Conservation (phyloP, 2,888 invertebrate genomes). For the Drosophila barbarae region DNA sequence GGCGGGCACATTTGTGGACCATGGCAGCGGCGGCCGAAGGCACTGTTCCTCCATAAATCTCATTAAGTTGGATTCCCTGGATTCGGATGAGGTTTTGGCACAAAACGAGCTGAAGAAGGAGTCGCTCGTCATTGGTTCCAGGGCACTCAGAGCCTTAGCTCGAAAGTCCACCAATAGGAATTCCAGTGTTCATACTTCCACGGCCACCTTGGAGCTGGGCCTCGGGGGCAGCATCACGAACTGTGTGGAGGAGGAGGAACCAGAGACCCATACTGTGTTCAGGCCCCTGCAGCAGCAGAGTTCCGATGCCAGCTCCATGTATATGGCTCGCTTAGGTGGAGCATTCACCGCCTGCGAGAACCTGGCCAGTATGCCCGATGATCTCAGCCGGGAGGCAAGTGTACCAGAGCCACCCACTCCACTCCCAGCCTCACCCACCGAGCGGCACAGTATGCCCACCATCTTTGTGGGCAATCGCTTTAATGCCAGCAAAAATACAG, state of each 20-base stretch:
- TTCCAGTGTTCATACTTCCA: constrained; percentile 80
- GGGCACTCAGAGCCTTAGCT: constrained; percentile 74
- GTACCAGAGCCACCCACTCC: constrained; percentile 62
- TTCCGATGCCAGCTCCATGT: constrained; percentile 83
- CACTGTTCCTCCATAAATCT: constrained; percentile 76
- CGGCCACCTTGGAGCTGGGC: constrained; percentile 80
- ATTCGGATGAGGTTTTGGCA: constrained; percentile 41
- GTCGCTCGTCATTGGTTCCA: constrained; percentile 78
- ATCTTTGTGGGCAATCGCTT: constrained; percentile 83
- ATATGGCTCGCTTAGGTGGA: constrained; percentile 81
- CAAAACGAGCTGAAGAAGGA: constrained; percentile 71
- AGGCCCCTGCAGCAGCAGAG: constrained; percentile 79
- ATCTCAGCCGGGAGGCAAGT: constrained; percentile 82
- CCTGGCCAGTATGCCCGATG: constrained; percentile 80
- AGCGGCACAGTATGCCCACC: constrained; percentile 85
- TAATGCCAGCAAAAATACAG: constrained; percentile 81
- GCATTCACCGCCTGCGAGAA: constrained; percentile 85
- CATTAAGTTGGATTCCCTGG: constrained; percentile 72
- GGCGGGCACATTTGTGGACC: constrained; percentile 81
- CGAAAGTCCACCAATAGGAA: constrained; percentile 74
- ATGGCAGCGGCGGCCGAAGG: constrained; percentile 71
- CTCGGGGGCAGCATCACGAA: constrained; percentile 53
- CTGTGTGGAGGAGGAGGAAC: constrained; percentile 40
- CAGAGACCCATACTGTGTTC: background rate
- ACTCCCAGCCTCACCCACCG: constrained; percentile 51